Evolutionary conservation across 2,888 invertebrate genomes (phyloP).

Genomic region (Thera obeliscata): DNA sequence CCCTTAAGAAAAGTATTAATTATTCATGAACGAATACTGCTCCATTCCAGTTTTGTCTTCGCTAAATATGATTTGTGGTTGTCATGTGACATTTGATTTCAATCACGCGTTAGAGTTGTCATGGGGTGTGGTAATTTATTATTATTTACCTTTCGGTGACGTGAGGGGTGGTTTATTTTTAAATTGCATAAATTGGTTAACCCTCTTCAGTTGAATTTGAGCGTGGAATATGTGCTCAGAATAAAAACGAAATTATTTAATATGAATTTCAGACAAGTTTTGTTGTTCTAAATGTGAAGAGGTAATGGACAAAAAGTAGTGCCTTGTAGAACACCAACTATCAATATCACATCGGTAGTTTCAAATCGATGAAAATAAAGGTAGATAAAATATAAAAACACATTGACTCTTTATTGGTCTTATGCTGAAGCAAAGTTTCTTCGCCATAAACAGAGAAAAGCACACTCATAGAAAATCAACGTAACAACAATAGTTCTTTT

Average conservation of each 20-base stretch:
- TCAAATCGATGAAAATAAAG: too few relatives aligned
- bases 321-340: background rate
- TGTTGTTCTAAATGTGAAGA: background rate
- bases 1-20: background rate
- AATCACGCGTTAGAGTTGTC: conserved; percentile 71
- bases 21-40: background rate
- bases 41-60: conserved; percentile 42
- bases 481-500: background rate
- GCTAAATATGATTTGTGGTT: conserved; percentile 71
- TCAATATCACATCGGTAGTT: too few relatives aligned
- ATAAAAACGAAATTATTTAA: background rate
- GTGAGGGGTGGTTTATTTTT: conserved; percentile 51
- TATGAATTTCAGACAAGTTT: background rate
- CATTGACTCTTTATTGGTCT: too few relatives aligned
- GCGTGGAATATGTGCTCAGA: conserved; percentile 17
- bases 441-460: too few relatives aligned
- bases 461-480: background rate
- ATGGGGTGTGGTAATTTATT: conserved; percentile 69
- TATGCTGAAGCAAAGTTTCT: too few relatives aligned
- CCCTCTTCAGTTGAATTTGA: conserved; percentile 33
- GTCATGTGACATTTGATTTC: conserved; percentile 75
- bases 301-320: background rate
- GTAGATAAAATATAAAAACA: too few relatives aligned
- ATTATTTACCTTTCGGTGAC: conserved; percentile 64
- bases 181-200: conserved; percentile 36